Base-by-base conservation (phyloP, 53 echinoderm and acorn worm species). In the Mesocentrotus franciscanus region DNA sequence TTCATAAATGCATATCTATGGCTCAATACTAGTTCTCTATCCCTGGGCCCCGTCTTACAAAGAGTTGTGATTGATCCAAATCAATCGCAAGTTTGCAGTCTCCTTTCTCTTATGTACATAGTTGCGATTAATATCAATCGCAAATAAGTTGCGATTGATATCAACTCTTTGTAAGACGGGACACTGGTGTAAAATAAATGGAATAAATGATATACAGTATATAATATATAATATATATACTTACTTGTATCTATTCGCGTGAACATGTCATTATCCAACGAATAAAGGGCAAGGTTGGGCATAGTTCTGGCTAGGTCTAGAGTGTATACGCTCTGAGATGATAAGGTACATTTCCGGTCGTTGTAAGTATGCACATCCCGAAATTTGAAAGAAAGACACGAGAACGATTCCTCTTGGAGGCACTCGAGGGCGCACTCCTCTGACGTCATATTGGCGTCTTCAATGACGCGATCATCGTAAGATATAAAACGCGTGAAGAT, bases 171-270 rank as follows among this genome's bases (percentile, higher is more conserved):
- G 39, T 39, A 39, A 3, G 39, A 39, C 39, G 3, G 39, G 39
- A 39, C 3, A 1, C 39, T 39, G 8, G 49, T 49, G 49, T 49
- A 49, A 49, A 49, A 5, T 49, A 49, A 49, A 49, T 5, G 49
- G 49, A 49, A 49, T 49, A 49, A 4, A 49, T 49, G 6, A 49
- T 49, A 39, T 39, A 39, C 39, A 1, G 49, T 49, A 49, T 49
- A 49, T n/a, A n/a, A n/a, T n/a, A n/a, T n/a, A n/a, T n/a, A n/a
- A n/a, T n/a, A n/a, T n/a, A n/a, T n/a, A 24, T 26, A 97, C 97
- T 75, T 92, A 97, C 98, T 97, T 81, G 95, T 97, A 56, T 98
- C 98, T 20, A 96, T 96, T 66, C 97, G 91, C 16, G 97, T 97
- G 61, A 97, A 98, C 66, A 68, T 66, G 87, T 94, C 87, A 66